These are phyloP conservation scores for Alentia gelatinosa DNA, from an alignment of 2,888 invertebrate genomes.

Conservation along the genomic window DNA sequence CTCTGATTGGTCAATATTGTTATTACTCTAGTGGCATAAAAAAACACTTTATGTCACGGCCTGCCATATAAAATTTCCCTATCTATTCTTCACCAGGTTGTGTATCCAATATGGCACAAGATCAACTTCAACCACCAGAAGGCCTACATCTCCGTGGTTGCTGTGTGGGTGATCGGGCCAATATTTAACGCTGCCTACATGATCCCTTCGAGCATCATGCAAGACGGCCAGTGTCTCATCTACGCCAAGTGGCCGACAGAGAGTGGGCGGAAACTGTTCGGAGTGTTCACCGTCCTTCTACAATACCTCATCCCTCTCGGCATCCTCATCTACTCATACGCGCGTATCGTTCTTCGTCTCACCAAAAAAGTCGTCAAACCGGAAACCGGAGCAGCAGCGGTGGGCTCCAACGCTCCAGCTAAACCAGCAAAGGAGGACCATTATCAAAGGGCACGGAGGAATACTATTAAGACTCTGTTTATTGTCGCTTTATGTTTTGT, in stretches of 20 bases:
- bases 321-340: conserved; percentile 61
- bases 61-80: too few species aligned
- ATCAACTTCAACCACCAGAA: conserved; percentile 57
- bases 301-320: conserved; percentile 61
- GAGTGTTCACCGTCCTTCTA: conserved; percentile 58
- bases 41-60: too few species aligned
- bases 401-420: background rate
- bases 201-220: conserved; percentile 45
- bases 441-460: conserved; percentile 47
- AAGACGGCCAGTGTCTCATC: conserved; percentile 59
- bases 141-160: conserved; percentile 19
- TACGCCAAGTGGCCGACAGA: conserved; percentile 58
- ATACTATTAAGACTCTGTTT: conserved; percentile 62
- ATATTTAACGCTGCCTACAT: conserved; percentile 45
- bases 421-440: background rate
- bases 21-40: too few species aligned
- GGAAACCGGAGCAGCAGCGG: background rate
- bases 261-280: conserved; percentile 19
- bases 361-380: conserved; percentile 9
- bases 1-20: too few species aligned
- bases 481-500: conserved; percentile 59
- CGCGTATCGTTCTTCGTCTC: conserved; percentile 57
- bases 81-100: conserved; percentile 12
- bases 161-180: conserved; percentile 58
- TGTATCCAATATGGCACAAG: conserved; percentile 63